Evolutionary conservation across 2,113 vertebrate genomes (phyloP).

Genomic region (Acrocephalus arundinaceus): DNA sequence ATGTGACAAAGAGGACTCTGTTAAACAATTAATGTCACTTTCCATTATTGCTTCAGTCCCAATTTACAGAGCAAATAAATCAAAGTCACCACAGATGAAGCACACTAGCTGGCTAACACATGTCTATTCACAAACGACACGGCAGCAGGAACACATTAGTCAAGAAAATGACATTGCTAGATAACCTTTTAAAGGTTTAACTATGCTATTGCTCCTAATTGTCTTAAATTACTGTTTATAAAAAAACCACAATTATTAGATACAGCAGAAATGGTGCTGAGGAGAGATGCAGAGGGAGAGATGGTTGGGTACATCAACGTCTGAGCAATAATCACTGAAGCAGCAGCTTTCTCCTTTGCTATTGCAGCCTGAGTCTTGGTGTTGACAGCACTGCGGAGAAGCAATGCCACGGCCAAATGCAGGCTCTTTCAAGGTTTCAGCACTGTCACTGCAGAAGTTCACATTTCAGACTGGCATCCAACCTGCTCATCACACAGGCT

Average conservation of each 20-base stretch:
- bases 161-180: slow-evolving; percentile 66
- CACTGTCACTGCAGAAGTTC: not conserved
- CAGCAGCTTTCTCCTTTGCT: not conserved
- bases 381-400: slow-evolving; percentile 17
- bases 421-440: not conserved
- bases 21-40: slow-evolving; percentile 95
- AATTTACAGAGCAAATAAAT: slow-evolving; percentile 94
- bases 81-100: slow-evolving; percentile 82
- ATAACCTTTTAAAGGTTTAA: slow-evolving; percentile 68
- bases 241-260: slow-evolving; percentile 49
- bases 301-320: not conserved
- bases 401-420: not conserved
- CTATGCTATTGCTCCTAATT: slow-evolving; percentile 48
- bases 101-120: slow-evolving; percentile 75
- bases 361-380: not conserved
- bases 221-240: slow-evolving; percentile 61
- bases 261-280: not conserved
- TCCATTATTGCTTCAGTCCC: slow-evolving; percentile 86
- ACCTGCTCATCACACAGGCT: not conserved
- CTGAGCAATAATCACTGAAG: slow-evolving; percentile 34
- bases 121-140: slow-evolving; percentile 81
- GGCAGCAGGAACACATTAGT: slow-evolving; percentile 65
- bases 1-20: slow-evolving; percentile 80
- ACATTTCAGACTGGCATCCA: not conserved
- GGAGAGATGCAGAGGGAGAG: not conserved